phyloP scores from a whole-genome alignment of 2,888 invertebrate species.

The Sphaeridia pumilis region DNA sequence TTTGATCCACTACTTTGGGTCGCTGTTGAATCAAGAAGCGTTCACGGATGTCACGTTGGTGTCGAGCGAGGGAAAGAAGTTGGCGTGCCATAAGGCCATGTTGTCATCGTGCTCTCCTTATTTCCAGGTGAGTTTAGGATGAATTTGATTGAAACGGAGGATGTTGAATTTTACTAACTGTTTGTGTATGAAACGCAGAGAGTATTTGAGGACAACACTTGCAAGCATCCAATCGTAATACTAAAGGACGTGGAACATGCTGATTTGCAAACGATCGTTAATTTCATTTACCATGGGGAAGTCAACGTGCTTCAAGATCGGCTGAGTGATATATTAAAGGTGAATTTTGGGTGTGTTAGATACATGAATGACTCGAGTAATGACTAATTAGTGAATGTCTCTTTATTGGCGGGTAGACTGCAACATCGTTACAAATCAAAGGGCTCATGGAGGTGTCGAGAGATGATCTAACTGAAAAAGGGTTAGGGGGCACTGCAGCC shows the following conservation, averaged over 20 bases:
- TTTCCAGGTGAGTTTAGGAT: constrained; percentile 59
- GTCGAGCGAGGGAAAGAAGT: constrained; percentile 76
- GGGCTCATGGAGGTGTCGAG: constrained; percentile 75
- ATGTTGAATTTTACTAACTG: not conserved
- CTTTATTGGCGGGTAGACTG: constrained; percentile 71
- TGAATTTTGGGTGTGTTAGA: constrained; percentile 37
- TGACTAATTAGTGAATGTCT: not conserved
- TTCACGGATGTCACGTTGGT: constrained; percentile 72
- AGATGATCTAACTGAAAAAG: constrained; percentile 27
- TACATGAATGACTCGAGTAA: not conserved
- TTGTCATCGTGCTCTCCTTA: constrained; percentile 86
- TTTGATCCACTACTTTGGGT: constrained; percentile 78
- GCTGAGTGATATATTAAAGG: constrained; percentile 52
- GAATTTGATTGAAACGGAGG: too few relatives aligned
- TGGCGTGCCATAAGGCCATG: constrained; percentile 81
- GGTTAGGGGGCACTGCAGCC: not conserved
- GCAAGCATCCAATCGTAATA: constrained; percentile 39
- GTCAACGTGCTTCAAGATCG: constrained; percentile 84
- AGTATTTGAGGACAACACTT: constrained; percentile 38
- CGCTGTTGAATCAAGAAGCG: constrained; percentile 66
- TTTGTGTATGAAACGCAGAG: constrained; percentile 27
- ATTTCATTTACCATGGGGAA: constrained; percentile 83
- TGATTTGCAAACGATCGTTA: constrained; percentile 37
- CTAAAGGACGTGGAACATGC: constrained; percentile 38
- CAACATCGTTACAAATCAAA: constrained; percentile 75